Percentiles rank a stretch among this genome's conserved stretches.
Conservation (phyloP, 2,888 invertebrate species). For the Ichneumoninae sp. region DNA sequence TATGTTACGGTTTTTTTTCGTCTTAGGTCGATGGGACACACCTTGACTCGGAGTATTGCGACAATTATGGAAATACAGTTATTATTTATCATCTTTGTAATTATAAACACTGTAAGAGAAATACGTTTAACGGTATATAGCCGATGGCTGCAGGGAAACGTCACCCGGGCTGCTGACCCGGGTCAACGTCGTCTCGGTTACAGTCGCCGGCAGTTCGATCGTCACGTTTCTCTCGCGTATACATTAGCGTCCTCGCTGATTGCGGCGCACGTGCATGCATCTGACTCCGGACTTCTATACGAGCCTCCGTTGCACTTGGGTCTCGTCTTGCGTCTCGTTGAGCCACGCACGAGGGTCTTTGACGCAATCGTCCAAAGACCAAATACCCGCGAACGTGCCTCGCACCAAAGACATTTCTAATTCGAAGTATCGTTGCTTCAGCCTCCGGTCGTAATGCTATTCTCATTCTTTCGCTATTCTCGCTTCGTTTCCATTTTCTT, state of each 20-base stretch:
- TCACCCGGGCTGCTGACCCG: slow-evolving; percentile 62
- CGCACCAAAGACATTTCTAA: slow-evolving; percentile 28
- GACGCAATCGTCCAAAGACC: slow-evolving; percentile 43
- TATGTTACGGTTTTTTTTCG: too few species aligned
- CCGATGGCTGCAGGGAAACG: slow-evolving; percentile 20
- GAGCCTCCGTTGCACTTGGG: slow-evolving; percentile 36
- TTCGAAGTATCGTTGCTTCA: slow-evolving; percentile 14
- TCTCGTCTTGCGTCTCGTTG: slow-evolving; percentile 43
- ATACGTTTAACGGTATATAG: slow-evolving; percentile 53
- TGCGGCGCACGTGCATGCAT: slow-evolving; percentile 50
- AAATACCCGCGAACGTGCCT: slow-evolving; percentile 51
- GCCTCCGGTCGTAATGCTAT: not conserved
- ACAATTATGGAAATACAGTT: not conserved
- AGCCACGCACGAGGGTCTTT: slow-evolving; percentile 36
- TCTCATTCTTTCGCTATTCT: not conserved
- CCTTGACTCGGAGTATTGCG: not conserved
- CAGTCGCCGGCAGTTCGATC: slow-evolving; percentile 40
- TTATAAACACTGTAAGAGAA: slow-evolving; percentile 19
- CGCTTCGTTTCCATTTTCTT: too few species aligned
- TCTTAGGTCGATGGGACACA: not conserved
- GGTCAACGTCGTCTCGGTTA: slow-evolving; percentile 63
- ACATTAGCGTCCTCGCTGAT: slow-evolving; percentile 55
- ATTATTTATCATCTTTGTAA: not conserved
- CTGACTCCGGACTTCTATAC: slow-evolving; percentile 30
- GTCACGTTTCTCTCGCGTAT: slow-evolving; percentile 59